Evolutionary conservation across 2,888 invertebrate species (phyloP).

Genomic region (Pollenia angustigena): DNA sequence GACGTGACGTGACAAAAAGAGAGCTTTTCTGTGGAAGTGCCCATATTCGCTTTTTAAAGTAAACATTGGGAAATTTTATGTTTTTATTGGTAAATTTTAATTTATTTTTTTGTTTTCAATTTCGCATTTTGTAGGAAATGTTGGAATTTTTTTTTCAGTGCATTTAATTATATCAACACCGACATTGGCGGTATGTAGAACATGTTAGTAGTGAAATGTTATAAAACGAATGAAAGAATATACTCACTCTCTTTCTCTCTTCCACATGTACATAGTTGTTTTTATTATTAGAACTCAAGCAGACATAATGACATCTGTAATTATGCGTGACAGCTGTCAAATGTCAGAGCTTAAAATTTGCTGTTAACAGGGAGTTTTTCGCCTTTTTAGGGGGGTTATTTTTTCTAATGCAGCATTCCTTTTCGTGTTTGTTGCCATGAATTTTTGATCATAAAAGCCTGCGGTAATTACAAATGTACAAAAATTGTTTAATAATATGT

Average conservation of each 20-base stretch:
- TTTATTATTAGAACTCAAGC: slow-evolving; percentile 66
- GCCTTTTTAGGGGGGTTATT: neutral
- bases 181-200: neutral
- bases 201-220: slow-evolving; percentile 35
- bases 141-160: slow-evolving; percentile 49
- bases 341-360: slow-evolving; percentile 64
- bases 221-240: slow-evolving; percentile 23
- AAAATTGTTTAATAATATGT: slow-evolving; percentile 19
- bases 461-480: slow-evolving; percentile 49
- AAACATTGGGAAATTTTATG: too few relatives aligned
- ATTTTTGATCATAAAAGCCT: slow-evolving; percentile 59
- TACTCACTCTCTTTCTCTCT: neutral
- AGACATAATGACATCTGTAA: slow-evolving; percentile 72
- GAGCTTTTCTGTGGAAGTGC: too few relatives aligned
- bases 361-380: slow-evolving; percentile 68
- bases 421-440: neutral
- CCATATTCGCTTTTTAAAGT: too few relatives aligned
- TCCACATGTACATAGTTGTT: slow-evolving; percentile 21
- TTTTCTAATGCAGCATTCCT: slow-evolving; percentile 10
- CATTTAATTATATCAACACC: slow-evolving; percentile 37
- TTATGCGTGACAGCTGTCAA: slow-evolving; percentile 73
- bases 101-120: neutral
- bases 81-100: too few relatives aligned
- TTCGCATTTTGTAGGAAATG: neutral
- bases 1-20: too few relatives aligned